Percentiles rank a stretch among this genome's conserved stretches.
Evolutionary conservation across 2,888 invertebrate genomes (phyloP).

Genomic region (Lepidonotus clava): DNA sequence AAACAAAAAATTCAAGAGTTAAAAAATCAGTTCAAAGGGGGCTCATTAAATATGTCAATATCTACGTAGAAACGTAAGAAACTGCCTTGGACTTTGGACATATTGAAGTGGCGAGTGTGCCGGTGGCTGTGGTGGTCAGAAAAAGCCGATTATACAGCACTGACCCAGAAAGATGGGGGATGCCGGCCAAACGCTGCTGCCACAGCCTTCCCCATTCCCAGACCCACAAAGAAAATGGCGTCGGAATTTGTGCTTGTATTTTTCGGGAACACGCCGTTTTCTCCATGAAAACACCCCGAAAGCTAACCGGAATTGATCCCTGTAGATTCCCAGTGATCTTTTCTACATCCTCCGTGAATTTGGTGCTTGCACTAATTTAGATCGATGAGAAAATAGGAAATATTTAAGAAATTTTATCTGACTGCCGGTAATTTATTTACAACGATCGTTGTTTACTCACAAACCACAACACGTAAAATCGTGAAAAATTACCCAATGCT

Average conservation of each 20-base stretch:
- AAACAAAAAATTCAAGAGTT: no score
- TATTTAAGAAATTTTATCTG: slow-evolving; percentile 8
- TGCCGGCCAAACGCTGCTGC: background rate
- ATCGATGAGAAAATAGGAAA: background rate
- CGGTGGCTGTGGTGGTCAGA: background rate
- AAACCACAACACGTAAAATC: background rate
- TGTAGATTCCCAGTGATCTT: background rate
- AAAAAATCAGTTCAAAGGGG: no score
- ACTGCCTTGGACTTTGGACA: no score
- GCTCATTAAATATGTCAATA: no score
- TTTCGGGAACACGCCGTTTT: background rate
- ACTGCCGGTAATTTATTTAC: slow-evolving; percentile 4
- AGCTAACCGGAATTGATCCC: background rate
- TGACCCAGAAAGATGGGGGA: slow-evolving; percentile 5
- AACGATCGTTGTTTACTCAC: background rate
- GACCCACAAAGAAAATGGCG: slow-evolving; percentile 32
- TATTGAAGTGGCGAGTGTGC: no score
- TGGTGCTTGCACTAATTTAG: background rate
- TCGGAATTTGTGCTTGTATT: slow-evolving; percentile 30
- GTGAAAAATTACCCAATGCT: background rate
- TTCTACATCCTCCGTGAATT: background rate
- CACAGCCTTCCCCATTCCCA: background rate
- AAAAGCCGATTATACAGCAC: background rate
- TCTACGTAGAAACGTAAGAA: no score
- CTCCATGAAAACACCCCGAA: background rate